Conservation (phyloP, 2,888 invertebrate species). For the Meiosimyza decipiens region DNA sequence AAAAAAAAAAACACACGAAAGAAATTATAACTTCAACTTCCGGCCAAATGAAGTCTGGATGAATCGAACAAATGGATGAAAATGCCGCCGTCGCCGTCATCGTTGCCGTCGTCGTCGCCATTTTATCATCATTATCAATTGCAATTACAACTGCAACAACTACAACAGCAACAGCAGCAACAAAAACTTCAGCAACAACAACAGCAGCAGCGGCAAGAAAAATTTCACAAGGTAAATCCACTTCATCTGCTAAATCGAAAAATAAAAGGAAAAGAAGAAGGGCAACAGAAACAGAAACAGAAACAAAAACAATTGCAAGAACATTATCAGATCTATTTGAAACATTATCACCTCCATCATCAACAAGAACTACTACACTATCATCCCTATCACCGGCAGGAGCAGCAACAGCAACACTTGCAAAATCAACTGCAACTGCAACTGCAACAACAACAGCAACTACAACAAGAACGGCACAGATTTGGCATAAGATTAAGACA, state of each 20-base stretch:
- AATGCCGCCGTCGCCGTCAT: constrained; percentile 61
- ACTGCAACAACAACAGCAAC: constrained; percentile 25
- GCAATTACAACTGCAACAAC: constrained; percentile 43
- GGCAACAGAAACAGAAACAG: constrained; percentile 40
- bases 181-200: constrained; percentile 44
- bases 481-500: neutral
- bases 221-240: constrained; percentile 36
- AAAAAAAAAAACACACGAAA: constrained; percentile 21
- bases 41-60: constrained; percentile 59
- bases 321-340: constrained; percentile 4
- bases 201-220: constrained; percentile 37
- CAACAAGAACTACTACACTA: constrained; percentile 37
- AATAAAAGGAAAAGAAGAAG: constrained; percentile 29
- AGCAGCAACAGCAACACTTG: neutral
- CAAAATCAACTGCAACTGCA: neutral
- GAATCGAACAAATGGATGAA: constrained; percentile 61
- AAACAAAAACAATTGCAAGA: constrained; percentile 35
- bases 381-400: constrained; percentile 18
- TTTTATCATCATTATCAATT: constrained; percentile 58
- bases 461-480: constrained; percentile 16
- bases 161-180: constrained; percentile 37
- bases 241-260: neutral
- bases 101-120: constrained; percentile 56
- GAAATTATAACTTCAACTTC: constrained; percentile 48
- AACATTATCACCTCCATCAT: constrained; percentile 19